A percentile compares a stretch with the other conserved stretches of the same genome.
phyloP scores from a whole-genome alignment of 2,113 vertebrate species.

The Psettodes erumei region DNA sequence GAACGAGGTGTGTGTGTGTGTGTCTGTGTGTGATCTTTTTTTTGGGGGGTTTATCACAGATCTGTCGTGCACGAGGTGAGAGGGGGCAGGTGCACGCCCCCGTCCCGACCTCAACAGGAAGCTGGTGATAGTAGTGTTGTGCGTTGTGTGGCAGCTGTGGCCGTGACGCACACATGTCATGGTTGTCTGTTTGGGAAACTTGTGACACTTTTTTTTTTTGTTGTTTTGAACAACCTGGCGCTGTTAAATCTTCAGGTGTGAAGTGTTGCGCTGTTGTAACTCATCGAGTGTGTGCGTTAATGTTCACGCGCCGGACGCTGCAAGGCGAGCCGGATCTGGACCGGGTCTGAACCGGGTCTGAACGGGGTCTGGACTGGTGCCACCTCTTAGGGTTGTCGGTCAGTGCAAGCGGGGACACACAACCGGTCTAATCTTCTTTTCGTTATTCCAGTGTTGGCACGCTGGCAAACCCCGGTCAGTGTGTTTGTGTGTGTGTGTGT shows the following conservation, averaged over 20 bases:
- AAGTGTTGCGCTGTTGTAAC: no score
- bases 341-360: no score
- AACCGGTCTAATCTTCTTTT: constrained; percentile 46
- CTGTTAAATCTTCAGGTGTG: no score
- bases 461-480: constrained; percentile 13
- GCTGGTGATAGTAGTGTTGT: background rate
- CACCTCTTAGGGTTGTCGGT: constrained; percentile 12
- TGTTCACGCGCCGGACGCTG: no score
- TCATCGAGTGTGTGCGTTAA: no score
- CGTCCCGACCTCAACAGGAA: background rate
- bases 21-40: background rate
- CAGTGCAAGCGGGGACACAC: constrained; percentile 22
- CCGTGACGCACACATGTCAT: background rate
- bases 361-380: background rate
- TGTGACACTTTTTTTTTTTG: no score
- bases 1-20: constrained; percentile 11
- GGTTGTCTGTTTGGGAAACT: no score
- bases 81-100: background rate
- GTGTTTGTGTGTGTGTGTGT: constrained; percentile 7
- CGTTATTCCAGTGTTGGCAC: constrained; percentile 17
- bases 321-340: constrained; percentile 10
- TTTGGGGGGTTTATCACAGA: no score
- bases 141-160: background rate
- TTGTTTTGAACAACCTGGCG: no score
- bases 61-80: background rate